These are phyloP conservation scores for Cancer borealis DNA, from an alignment of 2,888 invertebrate genomes.

Conservation along the genomic window DNA sequence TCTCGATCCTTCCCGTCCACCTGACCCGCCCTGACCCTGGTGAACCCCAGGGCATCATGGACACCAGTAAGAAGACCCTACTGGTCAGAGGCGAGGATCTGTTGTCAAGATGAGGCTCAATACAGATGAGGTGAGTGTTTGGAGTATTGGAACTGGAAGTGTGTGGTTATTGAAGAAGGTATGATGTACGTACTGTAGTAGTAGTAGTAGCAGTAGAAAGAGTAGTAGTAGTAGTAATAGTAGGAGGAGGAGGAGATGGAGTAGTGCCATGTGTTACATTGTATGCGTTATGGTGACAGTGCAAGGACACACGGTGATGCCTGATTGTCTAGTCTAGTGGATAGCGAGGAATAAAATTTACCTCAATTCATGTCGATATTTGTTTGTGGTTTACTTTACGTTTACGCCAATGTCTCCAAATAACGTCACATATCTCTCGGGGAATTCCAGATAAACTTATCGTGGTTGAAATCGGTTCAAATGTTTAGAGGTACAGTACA, in stretches of 20 bases:
- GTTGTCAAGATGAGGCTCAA: conserved; percentile 9
- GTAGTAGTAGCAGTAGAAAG: neutral
- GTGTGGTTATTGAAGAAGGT: neutral
- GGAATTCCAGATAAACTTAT: neutral
- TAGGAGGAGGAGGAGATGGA: no score
- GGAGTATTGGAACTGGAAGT: neutral
- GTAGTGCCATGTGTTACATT: no score
- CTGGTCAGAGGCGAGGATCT: neutral
- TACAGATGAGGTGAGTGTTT: conserved; percentile 4
- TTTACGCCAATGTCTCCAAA: neutral
- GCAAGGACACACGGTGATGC: no score
- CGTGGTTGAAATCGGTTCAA: neutral
- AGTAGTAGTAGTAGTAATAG: no score
- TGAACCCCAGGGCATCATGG: neutral
- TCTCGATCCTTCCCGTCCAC: neutral
- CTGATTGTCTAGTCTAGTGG: neutral
- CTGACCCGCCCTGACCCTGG: neutral
- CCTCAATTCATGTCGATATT: neutral
- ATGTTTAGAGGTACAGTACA: neutral
- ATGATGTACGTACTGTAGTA: neutral
- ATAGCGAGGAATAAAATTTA: neutral
- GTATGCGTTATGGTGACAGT: no score
- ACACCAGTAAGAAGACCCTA: neutral
- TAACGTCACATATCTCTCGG: neutral
- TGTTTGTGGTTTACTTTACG: neutral